Base-by-base conservation (phyloP, 2,797 vertebrate species). In the Etheostoma perlongum region DNA sequence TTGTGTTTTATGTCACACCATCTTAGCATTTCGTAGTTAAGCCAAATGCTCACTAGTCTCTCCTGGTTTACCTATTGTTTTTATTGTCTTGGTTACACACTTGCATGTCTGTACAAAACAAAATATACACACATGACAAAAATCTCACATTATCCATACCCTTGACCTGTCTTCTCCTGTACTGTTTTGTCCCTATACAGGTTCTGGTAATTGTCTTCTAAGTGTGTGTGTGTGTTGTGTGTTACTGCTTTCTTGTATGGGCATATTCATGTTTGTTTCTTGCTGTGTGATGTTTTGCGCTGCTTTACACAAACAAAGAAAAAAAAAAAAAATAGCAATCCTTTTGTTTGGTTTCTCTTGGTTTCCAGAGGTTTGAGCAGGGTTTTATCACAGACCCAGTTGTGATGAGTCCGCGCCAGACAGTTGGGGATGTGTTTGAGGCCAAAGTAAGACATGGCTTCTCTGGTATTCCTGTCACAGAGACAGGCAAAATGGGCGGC, bases 331-430 rank as follows among this genome's bases (percentile, higher is more conserved):
- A 16, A 13, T 6, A 0, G 0, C 10, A 12, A 1, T 5, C 42
- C 42, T 40, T 40, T 3, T 13, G 13, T 25, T 51, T 62, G 25
- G 5, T 57, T 23, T 63, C 13, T 81, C 5, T 54, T 61, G 54
- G 19, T 64, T 80, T 88, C 3, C 91, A 98, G 97, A 96, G 97
- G 85, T 98, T 98, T 84, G 97, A 98, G 73, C 97, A 98, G 91
- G 97, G 97, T 58, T 98, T 98, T 62, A 98, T 98, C 92, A 98
- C 97, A 1, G 97, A 98, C 88, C 97, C 97, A 0, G 95, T 98
- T 19, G 97, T 98, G 16, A 95, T 98, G 94, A 97, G 96, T 74
- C 96, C 97, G 0, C 91, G 79, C 0, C 96, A 98, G 86, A 97
- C 96, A 0, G 96, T 98, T 2, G 96, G 96, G 0, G 95, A 98